A percentile compares a stretch with the other conserved stretches of the same genome.
Evolutionary conservation across 1,140 invertebrate species (phyloP).

Genomic region (Caerostris darwini): DNA sequence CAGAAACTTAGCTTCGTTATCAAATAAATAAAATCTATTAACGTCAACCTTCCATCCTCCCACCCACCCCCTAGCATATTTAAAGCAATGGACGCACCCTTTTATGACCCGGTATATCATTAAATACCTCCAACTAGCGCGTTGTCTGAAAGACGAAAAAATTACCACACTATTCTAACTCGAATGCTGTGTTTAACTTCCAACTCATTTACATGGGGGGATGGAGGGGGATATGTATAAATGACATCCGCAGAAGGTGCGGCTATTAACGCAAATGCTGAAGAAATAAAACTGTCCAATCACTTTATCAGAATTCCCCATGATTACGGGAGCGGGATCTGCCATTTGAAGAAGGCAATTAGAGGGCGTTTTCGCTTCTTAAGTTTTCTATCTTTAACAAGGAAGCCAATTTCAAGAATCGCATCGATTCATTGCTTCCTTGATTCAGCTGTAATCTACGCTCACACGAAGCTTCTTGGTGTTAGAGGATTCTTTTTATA

Average conservation of each 20-base stretch:
- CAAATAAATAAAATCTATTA: constrained; percentile 36
- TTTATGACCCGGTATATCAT: constrained; percentile 39
- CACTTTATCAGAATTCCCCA: constrained; percentile 2
- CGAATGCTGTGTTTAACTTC: constrained; percentile 37
- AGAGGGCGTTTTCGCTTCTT: constrained; percentile 19
- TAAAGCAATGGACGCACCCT: neutral
- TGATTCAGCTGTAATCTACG: constrained; percentile 33
- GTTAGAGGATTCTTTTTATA: no score
- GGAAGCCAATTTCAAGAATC: constrained; percentile 30
- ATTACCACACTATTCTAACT: constrained; percentile 40
- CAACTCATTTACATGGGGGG: constrained; percentile 20
- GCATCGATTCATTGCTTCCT: constrained; percentile 10
- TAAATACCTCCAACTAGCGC: constrained; percentile 13
- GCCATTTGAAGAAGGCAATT: constrained; percentile 49
- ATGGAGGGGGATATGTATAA: no score
- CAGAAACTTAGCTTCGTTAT: constrained; percentile 8
- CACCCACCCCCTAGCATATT: neutral
- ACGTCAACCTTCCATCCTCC: neutral
- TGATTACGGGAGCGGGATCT: constrained; percentile 43
- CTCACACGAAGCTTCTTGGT: neutral
- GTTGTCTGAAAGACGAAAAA: constrained; percentile 40
- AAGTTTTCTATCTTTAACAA: constrained; percentile 16
- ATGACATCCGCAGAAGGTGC: constrained; percentile 53
- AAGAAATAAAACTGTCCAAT: constrained; percentile 32
- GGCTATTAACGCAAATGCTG: constrained; percentile 28